Conservation (phyloP, 2,113 vertebrate species). For the Mustela lutreola region DNA sequence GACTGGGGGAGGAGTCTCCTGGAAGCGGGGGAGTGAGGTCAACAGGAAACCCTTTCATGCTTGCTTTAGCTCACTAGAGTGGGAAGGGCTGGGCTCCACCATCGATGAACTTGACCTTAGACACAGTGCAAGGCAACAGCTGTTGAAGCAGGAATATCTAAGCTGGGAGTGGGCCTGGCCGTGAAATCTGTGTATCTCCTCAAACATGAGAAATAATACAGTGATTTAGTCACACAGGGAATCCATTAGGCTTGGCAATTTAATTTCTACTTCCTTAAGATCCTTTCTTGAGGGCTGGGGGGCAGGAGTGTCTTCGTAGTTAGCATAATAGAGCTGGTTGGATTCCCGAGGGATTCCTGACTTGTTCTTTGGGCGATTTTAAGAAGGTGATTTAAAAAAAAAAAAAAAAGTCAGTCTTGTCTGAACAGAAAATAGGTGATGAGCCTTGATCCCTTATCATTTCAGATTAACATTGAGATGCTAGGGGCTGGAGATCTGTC, state of each 20-base stretch:
- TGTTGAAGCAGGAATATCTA: conserved; percentile 59
- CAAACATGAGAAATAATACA: conserved; percentile 77
- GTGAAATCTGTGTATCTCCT: conserved; percentile 79
- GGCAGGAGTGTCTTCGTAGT: conserved; percentile 56
- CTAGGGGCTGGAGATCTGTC: conserved; percentile 77
- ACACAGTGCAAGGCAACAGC: conserved; percentile 64
- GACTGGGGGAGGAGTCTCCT: conserved; percentile 47
- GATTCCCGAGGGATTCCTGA: conserved; percentile 61
- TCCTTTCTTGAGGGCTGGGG: conserved; percentile 66
- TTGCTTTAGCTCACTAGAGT: conserved; percentile 40
- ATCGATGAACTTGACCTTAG: conserved; percentile 74
- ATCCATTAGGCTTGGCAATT: conserved; percentile 82
- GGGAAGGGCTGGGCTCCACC: conserved; percentile 30
- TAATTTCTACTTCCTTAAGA: conserved; percentile 77
- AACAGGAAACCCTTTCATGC: conserved; percentile 80
- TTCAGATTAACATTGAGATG: conserved; percentile 75
- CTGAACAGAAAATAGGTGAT: conserved; percentile 76
- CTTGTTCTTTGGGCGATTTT: conserved; percentile 57
- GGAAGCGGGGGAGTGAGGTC: conserved; percentile 67
- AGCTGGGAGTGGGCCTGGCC: conserved; percentile 51
- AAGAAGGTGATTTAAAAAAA: conserved; percentile 50
- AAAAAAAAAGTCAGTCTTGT: conserved; percentile 16
- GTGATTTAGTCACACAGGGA: conserved; percentile 78
- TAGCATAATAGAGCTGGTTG: conserved; percentile 77
- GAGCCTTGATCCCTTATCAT: conserved; percentile 75